phyloP scores from a whole-genome alignment of 2,888 invertebrate species.

The Octonoba sinensis region DNA sequence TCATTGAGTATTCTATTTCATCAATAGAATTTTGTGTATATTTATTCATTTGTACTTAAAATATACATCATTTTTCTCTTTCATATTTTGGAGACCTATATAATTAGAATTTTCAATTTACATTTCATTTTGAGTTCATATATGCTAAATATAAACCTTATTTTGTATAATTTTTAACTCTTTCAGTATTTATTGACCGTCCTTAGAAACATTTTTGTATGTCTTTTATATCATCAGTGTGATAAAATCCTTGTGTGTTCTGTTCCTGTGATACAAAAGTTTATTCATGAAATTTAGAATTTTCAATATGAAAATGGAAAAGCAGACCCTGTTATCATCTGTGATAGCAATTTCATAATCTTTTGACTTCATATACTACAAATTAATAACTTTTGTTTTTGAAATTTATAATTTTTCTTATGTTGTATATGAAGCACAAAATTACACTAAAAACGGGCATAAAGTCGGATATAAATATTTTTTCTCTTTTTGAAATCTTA shows the following conservation, averaged over 20 bases:
- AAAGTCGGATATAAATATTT: no score
- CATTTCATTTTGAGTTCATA: constrained; percentile 1
- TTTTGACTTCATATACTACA: neutral
- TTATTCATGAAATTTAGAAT: neutral
- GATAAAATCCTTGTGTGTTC: constrained; percentile 18
- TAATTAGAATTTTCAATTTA: neutral
- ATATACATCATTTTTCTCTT: constrained; percentile 1
- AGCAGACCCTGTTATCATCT: neutral
- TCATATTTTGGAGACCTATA: neutral
- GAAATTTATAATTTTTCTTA: constrained; percentile 4
- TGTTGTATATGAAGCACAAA: neutral
- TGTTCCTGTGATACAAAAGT: constrained; percentile 18
- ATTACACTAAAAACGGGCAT: no score
- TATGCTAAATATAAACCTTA: neutral
- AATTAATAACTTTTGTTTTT: neutral
- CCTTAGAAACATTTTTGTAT: constrained; percentile 30
- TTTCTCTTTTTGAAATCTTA: no score
- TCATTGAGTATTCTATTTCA: neutral
- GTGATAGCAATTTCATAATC: neutral
- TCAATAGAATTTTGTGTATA: constrained; percentile 3
- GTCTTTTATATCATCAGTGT: constrained; percentile 23
- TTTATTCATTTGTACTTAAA: constrained; percentile 37
- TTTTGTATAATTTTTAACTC: neutral
- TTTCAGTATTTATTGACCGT: constrained; percentile 48
- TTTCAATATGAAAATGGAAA: neutral